phyloP scores from a whole-genome alignment of 2,797 vertebrate genomes.

The Squalus acanthias region DNA sequence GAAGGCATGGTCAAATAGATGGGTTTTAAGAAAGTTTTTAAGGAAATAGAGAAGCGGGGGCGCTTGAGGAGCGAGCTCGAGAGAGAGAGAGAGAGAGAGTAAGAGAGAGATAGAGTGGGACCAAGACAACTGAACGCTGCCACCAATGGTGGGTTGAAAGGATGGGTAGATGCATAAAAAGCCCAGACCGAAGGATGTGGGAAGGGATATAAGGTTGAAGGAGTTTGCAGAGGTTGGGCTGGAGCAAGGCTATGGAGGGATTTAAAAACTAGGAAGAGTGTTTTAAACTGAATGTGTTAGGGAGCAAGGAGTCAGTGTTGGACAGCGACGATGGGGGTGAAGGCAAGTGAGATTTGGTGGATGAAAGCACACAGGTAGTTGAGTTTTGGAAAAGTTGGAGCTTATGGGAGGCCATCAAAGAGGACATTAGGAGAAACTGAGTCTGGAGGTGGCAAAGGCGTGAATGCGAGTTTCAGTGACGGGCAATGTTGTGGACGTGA shows the following conservation, averaged over 20 bases:
- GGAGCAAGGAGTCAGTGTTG: background rate
- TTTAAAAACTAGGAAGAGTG: background rate
- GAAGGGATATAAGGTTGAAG: background rate
- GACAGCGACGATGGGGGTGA: background rate
- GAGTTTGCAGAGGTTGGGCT: background rate
- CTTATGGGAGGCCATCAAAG: background rate
- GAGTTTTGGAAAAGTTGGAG: background rate
- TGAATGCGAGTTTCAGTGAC: background rate
- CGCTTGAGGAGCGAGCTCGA: background rate
- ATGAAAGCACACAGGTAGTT: background rate
- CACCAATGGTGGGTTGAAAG: too few relatives aligned
- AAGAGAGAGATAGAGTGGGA: background rate
- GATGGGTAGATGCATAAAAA: background rate
- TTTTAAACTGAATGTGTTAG: background rate
- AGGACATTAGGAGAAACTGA: background rate
- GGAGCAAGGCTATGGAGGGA: background rate
- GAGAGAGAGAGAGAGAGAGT: background rate
- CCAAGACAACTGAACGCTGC: background rate
- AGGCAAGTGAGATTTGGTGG: background rate
- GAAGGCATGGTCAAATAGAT: background rate
- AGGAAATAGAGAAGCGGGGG: background rate
- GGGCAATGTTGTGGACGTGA: background rate
- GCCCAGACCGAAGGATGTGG: background rate
- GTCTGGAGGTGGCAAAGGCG: background rate
- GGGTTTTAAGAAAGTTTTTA: background rate